Base-by-base conservation (phyloP, 2,888 invertebrate species). In the Nomada fabriciana region DNA sequence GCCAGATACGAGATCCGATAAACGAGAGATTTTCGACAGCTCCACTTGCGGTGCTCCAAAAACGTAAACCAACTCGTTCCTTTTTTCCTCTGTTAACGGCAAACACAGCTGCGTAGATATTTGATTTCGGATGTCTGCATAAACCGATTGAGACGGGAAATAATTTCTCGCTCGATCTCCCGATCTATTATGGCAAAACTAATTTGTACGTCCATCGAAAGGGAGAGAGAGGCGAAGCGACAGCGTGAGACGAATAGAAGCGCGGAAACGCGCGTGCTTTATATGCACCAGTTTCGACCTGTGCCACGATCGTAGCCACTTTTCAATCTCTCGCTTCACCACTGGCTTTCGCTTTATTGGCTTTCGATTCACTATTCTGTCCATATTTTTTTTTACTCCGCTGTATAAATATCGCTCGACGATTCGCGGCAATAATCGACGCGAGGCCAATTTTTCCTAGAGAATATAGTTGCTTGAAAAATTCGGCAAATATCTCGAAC, bases 241-340 rank as follows among this genome's bases (percentile, higher is more conserved):
- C 11, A 53, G 53, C 2, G 53, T 15, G 53, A 53, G 53, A 4
- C 20, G 63, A 43, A 43, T 29, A 29, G 63, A 5, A 64, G 20
- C 52, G 53, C 5, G 52, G 18, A 15, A 55, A 70, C 9, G 47
- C 42, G 25, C 20, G 59, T 36, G 65, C 67, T 77, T 74, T 68
- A 79, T 57, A 25, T 25, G 25, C 25, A 25, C 20, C 55, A 59
- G 75, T 15, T 53, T 52, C 70, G 71, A 65, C 70, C 43, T 47
- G 74, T 13, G 68, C 36, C 76, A 59, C 76, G 67, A 72, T 73
- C 67, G 77, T 52, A 70, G 77, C 77, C 76, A 70, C 75, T 83
- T 83, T 85, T 83, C 71, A 80, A 80, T 78, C 78, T 72, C 77
- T 53, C 63, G 25, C 59, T 25, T 29, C 29, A 36, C 36, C 36